Conservation (phyloP, 2,113 vertebrate species). For the Lophotis ruficrista region DNA sequence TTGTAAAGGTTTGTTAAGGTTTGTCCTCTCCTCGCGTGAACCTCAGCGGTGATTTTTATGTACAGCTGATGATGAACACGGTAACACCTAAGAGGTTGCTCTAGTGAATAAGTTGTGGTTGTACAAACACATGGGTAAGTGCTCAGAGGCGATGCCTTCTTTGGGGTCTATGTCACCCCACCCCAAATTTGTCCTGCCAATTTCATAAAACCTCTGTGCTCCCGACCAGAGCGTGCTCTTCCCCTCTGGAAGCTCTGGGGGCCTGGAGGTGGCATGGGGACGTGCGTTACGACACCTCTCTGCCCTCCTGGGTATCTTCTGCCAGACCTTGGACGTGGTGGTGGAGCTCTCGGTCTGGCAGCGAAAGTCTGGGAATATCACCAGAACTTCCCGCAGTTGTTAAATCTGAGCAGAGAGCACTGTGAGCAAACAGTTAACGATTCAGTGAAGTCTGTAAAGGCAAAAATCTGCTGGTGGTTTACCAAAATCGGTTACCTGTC, state of each 20-base stretch:
- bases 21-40: background rate
- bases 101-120: background rate
- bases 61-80: accelerated
- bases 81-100: background rate
- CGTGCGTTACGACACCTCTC: too few species aligned
- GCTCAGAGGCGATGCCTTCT: background rate
- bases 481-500: slow-evolving; percentile 13
- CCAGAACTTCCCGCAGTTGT: background rate
- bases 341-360: accelerated
- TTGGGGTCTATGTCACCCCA: too few species aligned
- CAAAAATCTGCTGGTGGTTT: background rate
- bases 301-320: background rate
- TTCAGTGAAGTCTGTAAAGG: background rate
- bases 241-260: accelerated
- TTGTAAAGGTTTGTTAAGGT: background rate
- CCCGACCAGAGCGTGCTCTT: accelerated
- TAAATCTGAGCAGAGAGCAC: background rate
- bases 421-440: background rate
- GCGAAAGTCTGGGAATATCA: background rate
- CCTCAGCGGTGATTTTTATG: background rate
- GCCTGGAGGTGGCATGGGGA: too few species aligned
- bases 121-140: too few species aligned
- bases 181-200: background rate
- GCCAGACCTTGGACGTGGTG: accelerated
- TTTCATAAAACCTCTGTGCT: too few species aligned